Conservation (phyloP, 1,140 invertebrate genomes). For the Bombyx mori region DNA sequence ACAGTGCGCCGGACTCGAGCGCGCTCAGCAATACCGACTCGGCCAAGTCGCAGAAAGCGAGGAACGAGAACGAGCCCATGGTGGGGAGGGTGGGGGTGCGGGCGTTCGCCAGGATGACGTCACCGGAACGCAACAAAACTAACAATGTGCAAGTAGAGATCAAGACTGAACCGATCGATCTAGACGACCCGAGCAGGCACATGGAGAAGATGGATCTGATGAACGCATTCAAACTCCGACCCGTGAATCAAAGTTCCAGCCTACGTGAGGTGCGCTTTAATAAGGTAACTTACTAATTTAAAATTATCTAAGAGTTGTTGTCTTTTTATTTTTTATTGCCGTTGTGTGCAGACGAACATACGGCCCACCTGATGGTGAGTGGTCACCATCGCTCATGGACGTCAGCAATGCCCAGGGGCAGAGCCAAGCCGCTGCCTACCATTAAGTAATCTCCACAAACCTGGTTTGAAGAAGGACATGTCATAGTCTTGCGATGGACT, state of each 20-base stretch:
- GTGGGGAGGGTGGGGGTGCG: slow-evolving; percentile 51
- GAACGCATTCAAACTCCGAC: slow-evolving; percentile 47
- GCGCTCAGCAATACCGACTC: slow-evolving; percentile 41
- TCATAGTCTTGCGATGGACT: too few relatives aligned
- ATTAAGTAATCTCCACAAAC: too few relatives aligned
- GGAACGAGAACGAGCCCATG: slow-evolving; percentile 23
- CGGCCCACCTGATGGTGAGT: too few relatives aligned
- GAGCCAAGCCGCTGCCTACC: too few relatives aligned
- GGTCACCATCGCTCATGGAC: too few relatives aligned
- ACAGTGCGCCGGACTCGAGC: slow-evolving; percentile 28
- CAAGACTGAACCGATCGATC: slow-evolving; percentile 57
- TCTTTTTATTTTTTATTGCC: too few relatives aligned
- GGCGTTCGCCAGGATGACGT: slow-evolving; percentile 55
- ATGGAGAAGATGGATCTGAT: slow-evolving; percentile 56
- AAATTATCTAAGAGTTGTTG: not conserved
- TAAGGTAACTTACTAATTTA: slow-evolving; percentile 28
- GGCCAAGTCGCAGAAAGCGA: slow-evolving; percentile 34
- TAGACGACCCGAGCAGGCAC: slow-evolving; percentile 45
- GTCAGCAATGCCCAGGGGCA: too few relatives aligned
- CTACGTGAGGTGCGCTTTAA: slow-evolving; percentile 53
- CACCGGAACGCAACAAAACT: slow-evolving; percentile 24
- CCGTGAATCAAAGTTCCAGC: slow-evolving; percentile 35
- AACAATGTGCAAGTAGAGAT: slow-evolving; percentile 48
- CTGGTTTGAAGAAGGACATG: too few relatives aligned
- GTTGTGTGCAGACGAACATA: too few relatives aligned